These are phyloP conservation scores for Phalera bucephala DNA, from an alignment of 2,888 invertebrate species.

Conservation along the genomic window DNA sequence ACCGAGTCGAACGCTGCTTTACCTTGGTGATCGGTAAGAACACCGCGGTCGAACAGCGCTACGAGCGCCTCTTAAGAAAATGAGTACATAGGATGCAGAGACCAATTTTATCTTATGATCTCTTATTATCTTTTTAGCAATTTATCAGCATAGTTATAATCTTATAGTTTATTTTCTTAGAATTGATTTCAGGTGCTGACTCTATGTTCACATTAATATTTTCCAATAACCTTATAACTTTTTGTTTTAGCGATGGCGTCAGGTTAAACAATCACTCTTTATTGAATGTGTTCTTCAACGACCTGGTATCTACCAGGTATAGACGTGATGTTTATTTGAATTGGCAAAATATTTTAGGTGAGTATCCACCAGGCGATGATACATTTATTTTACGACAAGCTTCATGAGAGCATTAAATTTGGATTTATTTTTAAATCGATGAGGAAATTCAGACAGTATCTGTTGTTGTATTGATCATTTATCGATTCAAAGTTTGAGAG, in stretches of 20 bases:
- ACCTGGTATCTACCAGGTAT: slow-evolving; percentile 86
- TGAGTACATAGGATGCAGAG: too few relatives aligned
- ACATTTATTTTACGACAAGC: slow-evolving; percentile 19
- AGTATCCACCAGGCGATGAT: slow-evolving; percentile 28
- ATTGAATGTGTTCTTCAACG: slow-evolving; percentile 86
- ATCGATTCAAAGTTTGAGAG: neutral
- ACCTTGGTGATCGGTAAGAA: too few relatives aligned
- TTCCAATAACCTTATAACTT: too few relatives aligned
- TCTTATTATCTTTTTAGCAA: too few relatives aligned
- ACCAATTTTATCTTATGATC: too few relatives aligned
- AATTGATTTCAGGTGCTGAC: too few relatives aligned
- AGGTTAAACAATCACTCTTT: slow-evolving; percentile 79
- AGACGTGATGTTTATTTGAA: slow-evolving; percentile 86
- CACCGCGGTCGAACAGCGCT: too few relatives aligned
- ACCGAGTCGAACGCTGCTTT: too few relatives aligned
- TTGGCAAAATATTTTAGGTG: slow-evolving; percentile 88
- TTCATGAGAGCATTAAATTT: slow-evolving; percentile 2
- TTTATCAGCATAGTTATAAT: too few relatives aligned
- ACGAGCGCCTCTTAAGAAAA: too few relatives aligned
- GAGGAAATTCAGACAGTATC: neutral
- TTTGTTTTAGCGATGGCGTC: slow-evolving; percentile 57
- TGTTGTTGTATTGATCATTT: neutral
- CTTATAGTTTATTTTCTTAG: too few relatives aligned
- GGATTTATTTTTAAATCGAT: slow-evolving; percentile 3
- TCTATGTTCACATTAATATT: too few relatives aligned